These are phyloP conservation scores for Drosophila littoralis DNA, from an alignment of 1,140 invertebrate species.

Conservation along the genomic window DNA sequence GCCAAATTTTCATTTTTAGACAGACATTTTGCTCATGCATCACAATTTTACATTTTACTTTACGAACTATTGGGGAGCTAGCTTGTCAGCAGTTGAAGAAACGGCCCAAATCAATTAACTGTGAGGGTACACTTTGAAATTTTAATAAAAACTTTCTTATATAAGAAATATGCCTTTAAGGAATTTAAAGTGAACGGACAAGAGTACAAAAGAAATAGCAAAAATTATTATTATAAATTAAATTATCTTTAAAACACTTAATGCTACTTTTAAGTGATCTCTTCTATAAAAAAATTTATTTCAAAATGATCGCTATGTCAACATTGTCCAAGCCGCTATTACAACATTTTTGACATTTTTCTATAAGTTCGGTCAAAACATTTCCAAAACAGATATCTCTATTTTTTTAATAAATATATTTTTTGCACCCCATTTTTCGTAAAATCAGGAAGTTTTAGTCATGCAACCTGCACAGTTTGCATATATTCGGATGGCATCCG, in stretches of 20 bases:
- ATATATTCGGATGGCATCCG: conserved; percentile 58
- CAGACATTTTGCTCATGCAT: conserved; percentile 16
- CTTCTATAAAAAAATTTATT: no score
- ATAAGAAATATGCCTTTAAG: no score
- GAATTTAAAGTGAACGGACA: no score
- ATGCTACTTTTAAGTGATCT: no score
- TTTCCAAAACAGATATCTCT: not conserved
- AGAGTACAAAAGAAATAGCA: no score
- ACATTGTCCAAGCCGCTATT: no score
- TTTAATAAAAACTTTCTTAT: no score
- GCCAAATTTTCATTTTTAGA: conserved; percentile 1
- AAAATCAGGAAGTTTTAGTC: not conserved
- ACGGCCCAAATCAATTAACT: conserved; percentile 15
- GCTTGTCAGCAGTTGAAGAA: conserved; percentile 29
- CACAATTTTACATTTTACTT: conserved; percentile 31
- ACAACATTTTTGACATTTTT: no score
- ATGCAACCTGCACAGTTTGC: not conserved
- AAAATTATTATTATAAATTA: no score
- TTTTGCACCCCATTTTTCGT: not conserved
- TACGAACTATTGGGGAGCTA: conserved; percentile 8
- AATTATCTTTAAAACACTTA: no score
- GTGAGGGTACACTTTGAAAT: not conserved
- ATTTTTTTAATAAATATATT: not conserved
- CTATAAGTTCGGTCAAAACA: no score
- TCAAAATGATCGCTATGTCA: no score